Evolutionary conservation across 2,888 invertebrate genomes (phyloP).

Genomic region (Habrosyne pyritoides): DNA sequence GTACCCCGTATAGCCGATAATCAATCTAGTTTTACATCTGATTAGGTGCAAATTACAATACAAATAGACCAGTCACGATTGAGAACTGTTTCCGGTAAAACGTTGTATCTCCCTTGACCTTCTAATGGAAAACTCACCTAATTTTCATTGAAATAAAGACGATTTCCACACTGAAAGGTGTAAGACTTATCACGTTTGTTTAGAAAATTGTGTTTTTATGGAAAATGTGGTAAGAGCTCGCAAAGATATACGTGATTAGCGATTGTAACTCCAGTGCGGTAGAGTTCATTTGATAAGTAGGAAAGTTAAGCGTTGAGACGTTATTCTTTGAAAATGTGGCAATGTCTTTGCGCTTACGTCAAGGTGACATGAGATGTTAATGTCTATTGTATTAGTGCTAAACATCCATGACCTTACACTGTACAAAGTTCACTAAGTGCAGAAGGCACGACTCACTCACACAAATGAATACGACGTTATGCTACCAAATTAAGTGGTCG

Average conservation of each 20-base stretch:
- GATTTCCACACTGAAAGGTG: slow-evolving; percentile 18
- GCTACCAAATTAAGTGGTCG: slow-evolving; percentile 37
- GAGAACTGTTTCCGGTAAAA: slow-evolving; percentile 34
- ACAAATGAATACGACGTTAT: slow-evolving; percentile 35
- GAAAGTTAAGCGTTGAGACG: slow-evolving; percentile 29
- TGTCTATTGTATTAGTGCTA: slow-evolving; percentile 78
- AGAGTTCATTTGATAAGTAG: slow-evolving; percentile 43
- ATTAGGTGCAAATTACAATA: slow-evolving; percentile 82
- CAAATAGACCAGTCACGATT: slow-evolving; percentile 79
- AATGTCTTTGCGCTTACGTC: slow-evolving; percentile 73
- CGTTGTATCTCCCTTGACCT: slow-evolving; percentile 10
- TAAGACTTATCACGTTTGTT: slow-evolving; percentile 24
- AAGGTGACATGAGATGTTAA: slow-evolving; percentile 81
- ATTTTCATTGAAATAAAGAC: not conserved
- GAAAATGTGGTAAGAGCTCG: slow-evolving; percentile 42
- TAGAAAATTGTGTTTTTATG: slow-evolving; percentile 17
- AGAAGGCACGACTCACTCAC: slow-evolving; percentile 59
- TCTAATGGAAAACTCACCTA: slow-evolving; percentile 26
- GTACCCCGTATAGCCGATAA: slow-evolving; percentile 63
- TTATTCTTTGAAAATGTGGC: slow-evolving; percentile 38
- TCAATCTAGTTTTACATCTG: slow-evolving; percentile 81
- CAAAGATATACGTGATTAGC: slow-evolving; percentile 39
- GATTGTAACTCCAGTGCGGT: slow-evolving; percentile 35
- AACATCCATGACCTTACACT: slow-evolving; percentile 78
- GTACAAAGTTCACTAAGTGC: slow-evolving; percentile 79